These are phyloP conservation scores for Drosophila villosipedis DNA, from an alignment of 2,888 invertebrate genomes.

Conservation along the genomic window DNA sequence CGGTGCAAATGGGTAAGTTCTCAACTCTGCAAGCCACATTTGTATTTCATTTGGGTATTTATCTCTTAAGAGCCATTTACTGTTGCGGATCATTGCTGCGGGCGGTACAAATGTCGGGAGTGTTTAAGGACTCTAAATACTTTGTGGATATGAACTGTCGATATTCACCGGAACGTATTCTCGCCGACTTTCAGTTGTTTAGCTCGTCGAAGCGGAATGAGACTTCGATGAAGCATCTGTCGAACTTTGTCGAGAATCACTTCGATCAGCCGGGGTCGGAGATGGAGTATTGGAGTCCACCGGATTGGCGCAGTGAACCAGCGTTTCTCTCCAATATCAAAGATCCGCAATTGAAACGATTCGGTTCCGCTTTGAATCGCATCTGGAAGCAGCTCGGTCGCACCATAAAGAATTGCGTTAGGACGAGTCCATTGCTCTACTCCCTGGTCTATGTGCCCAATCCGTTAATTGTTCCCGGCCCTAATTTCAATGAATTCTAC, in stretches of 20 bases:
- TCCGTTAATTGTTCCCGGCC: slow-evolving; percentile 95
- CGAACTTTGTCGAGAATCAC: slow-evolving; percentile 61
- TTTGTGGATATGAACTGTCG: slow-evolving; percentile 96
- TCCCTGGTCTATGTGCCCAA: slow-evolving; percentile 95
- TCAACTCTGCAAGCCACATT: background rate
- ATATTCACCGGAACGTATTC: slow-evolving; percentile 88
- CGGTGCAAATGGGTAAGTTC: slow-evolving; percentile 49
- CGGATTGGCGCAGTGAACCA: slow-evolving; percentile 59
- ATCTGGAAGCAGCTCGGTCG: slow-evolving; percentile 91
- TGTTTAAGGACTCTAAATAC: slow-evolving; percentile 93
- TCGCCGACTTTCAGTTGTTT: slow-evolving; percentile 88
- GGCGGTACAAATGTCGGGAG: slow-evolving; percentile 91
- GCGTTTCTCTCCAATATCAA: slow-evolving; percentile 88
- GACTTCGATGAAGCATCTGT: slow-evolving; percentile 40
- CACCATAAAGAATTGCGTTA: slow-evolving; percentile 90
- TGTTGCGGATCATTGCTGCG: slow-evolving; percentile 92
- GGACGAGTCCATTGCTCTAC: slow-evolving; percentile 89
- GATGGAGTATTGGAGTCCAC: slow-evolving; percentile 44
- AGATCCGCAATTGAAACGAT: slow-evolving; percentile 89
- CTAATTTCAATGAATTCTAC: slow-evolving; percentile 94
- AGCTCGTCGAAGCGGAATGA: slow-evolving; percentile 60
- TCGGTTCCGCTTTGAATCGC: slow-evolving; percentile 90
- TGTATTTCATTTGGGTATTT: background rate
- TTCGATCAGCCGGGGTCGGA: slow-evolving; percentile 51
- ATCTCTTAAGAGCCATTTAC: slow-evolving; percentile 89